Conservation (phyloP, 2,888 invertebrate species). For the Lamellibrachia satsuma region DNA sequence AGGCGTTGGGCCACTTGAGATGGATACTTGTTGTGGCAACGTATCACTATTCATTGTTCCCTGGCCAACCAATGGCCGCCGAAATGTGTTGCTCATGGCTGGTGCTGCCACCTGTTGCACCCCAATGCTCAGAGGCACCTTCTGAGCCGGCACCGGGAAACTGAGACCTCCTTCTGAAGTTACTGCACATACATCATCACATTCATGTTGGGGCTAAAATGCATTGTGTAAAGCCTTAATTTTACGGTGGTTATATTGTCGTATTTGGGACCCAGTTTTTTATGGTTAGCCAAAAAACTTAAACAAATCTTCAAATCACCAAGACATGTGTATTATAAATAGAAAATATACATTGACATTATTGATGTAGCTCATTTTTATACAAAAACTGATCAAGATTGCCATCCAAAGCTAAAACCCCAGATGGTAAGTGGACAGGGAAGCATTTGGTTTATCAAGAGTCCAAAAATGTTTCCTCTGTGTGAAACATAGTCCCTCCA, state of each 20-base stretch:
- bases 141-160: conserved; percentile 27
- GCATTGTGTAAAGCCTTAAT: background rate
- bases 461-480: too few relatives aligned
- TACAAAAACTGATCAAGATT: too few relatives aligned
- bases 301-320: too few relatives aligned
- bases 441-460: too few relatives aligned
- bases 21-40: conserved; percentile 25
- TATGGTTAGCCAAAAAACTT: too few relatives aligned
- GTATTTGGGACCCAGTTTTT: too few relatives aligned
- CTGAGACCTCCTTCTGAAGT: conserved; percentile 23
- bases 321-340: too few relatives aligned
- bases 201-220: background rate
- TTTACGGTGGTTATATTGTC: background rate
- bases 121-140: background rate
- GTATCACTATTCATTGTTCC: conserved; percentile 40
- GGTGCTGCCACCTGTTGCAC: conserved; percentile 20
- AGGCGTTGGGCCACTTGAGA: conserved; percentile 29
- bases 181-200: background rate
- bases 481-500: too few relatives aligned
- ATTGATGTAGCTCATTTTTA: too few relatives aligned
- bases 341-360: too few relatives aligned
- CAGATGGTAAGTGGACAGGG: too few relatives aligned
- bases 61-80: conserved; percentile 49
- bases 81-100: conserved; percentile 19
- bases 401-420: too few relatives aligned